Evolutionary conservation across 2,113 vertebrate genomes (phyloP), one percentile per base, ranked within the genome.

Genomic region (Axis porcinus): DNA sequence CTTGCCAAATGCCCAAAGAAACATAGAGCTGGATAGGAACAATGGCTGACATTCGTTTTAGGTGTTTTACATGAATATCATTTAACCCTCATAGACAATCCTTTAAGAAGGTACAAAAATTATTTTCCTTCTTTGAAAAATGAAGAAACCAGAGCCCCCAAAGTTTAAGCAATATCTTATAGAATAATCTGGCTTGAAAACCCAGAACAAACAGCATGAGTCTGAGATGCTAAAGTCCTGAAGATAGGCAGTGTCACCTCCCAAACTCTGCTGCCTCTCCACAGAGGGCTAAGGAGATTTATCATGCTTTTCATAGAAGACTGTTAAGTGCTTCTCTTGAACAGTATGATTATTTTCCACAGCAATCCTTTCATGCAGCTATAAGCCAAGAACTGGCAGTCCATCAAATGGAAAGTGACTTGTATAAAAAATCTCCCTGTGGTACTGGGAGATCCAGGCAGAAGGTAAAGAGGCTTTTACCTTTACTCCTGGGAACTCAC

Each of bases 1-100:
- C n/a, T 95, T 96, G 58, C 16, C 67, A 96, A 94, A 82, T 87
- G 81, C 30, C 54, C 57, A 67, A 94, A 89, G 64, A 97, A 88
- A 94, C 57, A 96, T 0, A 54, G 64, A 94, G 14, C 27, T 92
- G 40, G 50, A 67, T 36, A 45, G 88, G 16, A 78, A 78, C 27
- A 88, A 55, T 15, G 67, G 57, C 21, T n/a, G 54, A 92, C 12
- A 57, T 97, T 92, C 57, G 6, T 83, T 78, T 33, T 86, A 74
- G 28, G 47, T 82, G 11, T 93, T 97, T 89, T 91, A 55, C 7
- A 52, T 62, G 47, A 81, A 25, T 91, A 93, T 89, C 28, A 40
- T 76, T 92, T 85, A 86, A 40, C 13, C 8, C 28, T 89, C 52
- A 57, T 17, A 57, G 89, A 91, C 23, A 89, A 76, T 1, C 3